Evolutionary conservation across 64 coral and sea anemone species (phyloP).

Genomic region (Dendrophyllia cribrosa): DNA sequence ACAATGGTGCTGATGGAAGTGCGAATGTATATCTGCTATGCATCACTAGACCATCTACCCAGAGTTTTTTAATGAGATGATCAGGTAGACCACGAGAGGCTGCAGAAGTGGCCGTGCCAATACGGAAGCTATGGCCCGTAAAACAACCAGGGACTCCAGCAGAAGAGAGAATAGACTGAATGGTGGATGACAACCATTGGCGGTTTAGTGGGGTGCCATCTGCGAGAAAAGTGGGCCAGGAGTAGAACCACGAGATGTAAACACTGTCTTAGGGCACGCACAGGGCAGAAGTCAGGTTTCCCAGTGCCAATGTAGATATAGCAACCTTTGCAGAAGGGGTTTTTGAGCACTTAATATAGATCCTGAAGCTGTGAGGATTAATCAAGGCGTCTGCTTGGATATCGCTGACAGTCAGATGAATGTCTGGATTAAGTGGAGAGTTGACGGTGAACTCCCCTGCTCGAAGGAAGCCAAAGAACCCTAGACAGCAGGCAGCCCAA

Average conservation of each 20-base stretch:
- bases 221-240: conserved; percentile 18
- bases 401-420: too few species aligned
- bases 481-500: background rate
- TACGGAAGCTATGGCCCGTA: conserved; percentile 34
- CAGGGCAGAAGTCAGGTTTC: background rate
- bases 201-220: background rate
- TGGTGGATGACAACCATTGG: background rate
- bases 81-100: conserved; percentile 13
- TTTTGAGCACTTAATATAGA: conserved; percentile 14
- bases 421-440: too few species aligned
- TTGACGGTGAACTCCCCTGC: too few species aligned
- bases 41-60: conserved; percentile 12
- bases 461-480: background rate
- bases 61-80: background rate
- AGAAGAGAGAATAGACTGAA: too few species aligned
- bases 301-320: background rate
- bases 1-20: background rate
- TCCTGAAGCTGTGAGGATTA: background rate
- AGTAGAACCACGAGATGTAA: background rate
- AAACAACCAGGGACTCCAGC: conserved; percentile 16
- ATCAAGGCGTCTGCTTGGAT: too few species aligned
- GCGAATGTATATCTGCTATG: conserved; percentile 19
- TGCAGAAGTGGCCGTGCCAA: conserved; percentile 14
- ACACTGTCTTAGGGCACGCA: background rate
- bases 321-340: background rate